Percentiles rank a stretch among this genome's conserved stretches.
Conservation (phyloP, 1,140 invertebrate species). For the Centruroides sculpturatus region DNA sequence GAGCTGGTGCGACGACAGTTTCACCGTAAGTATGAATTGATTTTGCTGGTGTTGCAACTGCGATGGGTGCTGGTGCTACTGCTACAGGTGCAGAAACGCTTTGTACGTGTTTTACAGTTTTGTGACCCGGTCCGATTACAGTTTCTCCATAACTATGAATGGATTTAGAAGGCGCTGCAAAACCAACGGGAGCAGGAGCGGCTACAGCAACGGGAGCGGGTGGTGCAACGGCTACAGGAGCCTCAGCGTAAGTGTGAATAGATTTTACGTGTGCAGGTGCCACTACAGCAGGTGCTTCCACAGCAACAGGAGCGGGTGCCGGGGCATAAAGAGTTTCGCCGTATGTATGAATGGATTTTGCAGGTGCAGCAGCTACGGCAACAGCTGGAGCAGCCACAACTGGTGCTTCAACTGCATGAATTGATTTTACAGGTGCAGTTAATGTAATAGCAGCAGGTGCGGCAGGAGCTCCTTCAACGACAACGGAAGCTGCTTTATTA, state of each 20-base stretch:
- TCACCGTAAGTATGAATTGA: neutral
- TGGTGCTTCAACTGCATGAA: conserved; percentile 15
- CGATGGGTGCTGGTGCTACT: conserved; percentile 23
- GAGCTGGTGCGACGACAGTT: neutral
- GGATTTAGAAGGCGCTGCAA: neutral
- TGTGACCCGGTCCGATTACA: conserved; percentile 34
- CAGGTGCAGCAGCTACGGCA: conserved; percentile 9
- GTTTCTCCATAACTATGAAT: conserved; percentile 27
- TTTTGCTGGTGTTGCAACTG: neutral
- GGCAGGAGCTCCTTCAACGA: conserved; percentile 31
- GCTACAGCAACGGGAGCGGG: conserved; percentile 1
- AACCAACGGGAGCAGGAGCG: neutral
- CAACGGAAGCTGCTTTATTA: conserved; percentile 18
- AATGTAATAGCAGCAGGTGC: conserved; percentile 33
- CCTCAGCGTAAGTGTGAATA: neutral
- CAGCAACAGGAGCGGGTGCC: conserved; percentile 5
- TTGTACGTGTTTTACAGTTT: conserved; percentile 13
- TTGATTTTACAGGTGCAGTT: conserved; percentile 13
- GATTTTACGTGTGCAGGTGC: neutral
- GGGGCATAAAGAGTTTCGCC: neutral
- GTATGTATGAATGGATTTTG: neutral
- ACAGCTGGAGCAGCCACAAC: conserved; percentile 23
- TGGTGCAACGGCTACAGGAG: neutral
- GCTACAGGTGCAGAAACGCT: conserved; percentile 12
- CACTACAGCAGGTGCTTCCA: neutral